Conservation (phyloP, 2,113 vertebrate genomes). For the Campylorhamphus procurvoides region DNA sequence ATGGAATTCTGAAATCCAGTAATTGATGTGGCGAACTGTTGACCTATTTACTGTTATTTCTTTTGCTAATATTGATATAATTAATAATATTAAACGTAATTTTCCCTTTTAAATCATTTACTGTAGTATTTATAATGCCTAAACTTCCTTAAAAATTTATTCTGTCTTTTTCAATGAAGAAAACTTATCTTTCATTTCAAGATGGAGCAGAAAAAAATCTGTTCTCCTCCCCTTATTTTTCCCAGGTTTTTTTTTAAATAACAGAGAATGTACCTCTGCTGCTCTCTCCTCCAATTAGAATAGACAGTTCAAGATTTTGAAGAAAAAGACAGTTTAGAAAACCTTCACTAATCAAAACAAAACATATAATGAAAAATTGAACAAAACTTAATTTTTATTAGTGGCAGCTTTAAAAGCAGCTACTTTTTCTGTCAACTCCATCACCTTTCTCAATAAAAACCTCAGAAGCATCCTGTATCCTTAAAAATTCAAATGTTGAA, state of each 20-base stretch:
- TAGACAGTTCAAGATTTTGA: background rate
- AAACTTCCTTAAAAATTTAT: background rate
- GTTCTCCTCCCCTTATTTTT: background rate
- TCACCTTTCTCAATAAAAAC: background rate
- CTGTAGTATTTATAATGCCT: background rate
- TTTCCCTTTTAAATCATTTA: background rate
- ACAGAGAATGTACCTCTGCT: background rate
- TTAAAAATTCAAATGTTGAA: background rate
- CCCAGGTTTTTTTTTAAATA: background rate
- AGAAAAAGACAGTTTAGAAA: background rate
- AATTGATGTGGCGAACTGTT: conserved; percentile 42
- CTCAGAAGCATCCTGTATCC: background rate
- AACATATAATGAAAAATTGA: too few species aligned
- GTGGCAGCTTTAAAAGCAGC: background rate
- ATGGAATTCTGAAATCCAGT: conserved; percentile 11
- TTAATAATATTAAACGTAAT: conserved; percentile 43
- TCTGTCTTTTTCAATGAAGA: background rate
- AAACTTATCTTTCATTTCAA: background rate
- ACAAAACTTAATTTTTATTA: background rate
- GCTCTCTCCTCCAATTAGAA: background rate
- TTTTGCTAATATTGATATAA: conserved; percentile 24
- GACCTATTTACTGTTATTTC: conserved; percentile 27
- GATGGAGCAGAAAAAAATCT: background rate
- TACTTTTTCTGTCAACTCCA: background rate
- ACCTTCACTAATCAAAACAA: background rate